Percentiles rank a stretch among this genome's conserved stretches.
These are phyloP conservation scores for Drosophila lowei DNA, from an alignment of 1,140 invertebrate species.

Conservation along the genomic window DNA sequence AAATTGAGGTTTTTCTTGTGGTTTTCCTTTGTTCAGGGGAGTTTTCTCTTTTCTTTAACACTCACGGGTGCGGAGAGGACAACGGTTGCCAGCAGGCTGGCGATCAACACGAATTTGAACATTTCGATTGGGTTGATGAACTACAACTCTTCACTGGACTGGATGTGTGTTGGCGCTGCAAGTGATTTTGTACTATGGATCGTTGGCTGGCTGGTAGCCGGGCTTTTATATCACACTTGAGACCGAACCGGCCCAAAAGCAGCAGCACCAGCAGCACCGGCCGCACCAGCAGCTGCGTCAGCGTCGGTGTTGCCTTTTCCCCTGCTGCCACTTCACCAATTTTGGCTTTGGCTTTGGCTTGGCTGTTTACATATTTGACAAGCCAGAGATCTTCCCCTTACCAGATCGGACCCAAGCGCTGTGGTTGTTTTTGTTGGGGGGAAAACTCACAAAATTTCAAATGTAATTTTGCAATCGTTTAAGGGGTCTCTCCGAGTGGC, in stretches of 20 bases:
- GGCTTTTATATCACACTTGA: slow-evolving; percentile 80
- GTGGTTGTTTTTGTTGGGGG: slow-evolving; percentile 28
- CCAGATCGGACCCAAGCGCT: neutral
- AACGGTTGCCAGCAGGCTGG: slow-evolving; percentile 68
- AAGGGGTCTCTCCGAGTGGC: neutral
- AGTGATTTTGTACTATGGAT: slow-evolving; percentile 76
- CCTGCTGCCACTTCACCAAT: slow-evolving; percentile 17
- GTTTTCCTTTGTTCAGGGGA: slow-evolving; percentile 1
- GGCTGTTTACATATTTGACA: slow-evolving; percentile 54
- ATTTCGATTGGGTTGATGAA: slow-evolving; percentile 41
- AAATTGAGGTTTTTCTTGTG: slow-evolving; percentile 11
- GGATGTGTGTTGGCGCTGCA: slow-evolving; percentile 68
- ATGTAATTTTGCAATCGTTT: slow-evolving; percentile 63
- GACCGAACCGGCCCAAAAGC: slow-evolving; percentile 47
- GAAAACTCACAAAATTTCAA: slow-evolving; percentile 58
- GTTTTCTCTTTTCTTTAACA: slow-evolving; percentile 34
- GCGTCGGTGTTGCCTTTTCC: slow-evolving; percentile 31
- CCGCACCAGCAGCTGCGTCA: slow-evolving; percentile 25
- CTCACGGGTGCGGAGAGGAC: slow-evolving; percentile 70
- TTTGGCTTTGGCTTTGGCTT: slow-evolving; percentile 31
- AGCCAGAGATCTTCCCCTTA: slow-evolving; percentile 39
- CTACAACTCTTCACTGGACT: slow-evolving; percentile 34
- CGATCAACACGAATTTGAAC: slow-evolving; percentile 76
- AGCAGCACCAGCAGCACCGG: slow-evolving; percentile 12
- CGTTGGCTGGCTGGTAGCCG: slow-evolving; percentile 49